A percentile compares a stretch with the other conserved stretches of the same genome.
Conservation (phyloP, 2,113 vertebrate species). For the Calyptomena viridis region DNA sequence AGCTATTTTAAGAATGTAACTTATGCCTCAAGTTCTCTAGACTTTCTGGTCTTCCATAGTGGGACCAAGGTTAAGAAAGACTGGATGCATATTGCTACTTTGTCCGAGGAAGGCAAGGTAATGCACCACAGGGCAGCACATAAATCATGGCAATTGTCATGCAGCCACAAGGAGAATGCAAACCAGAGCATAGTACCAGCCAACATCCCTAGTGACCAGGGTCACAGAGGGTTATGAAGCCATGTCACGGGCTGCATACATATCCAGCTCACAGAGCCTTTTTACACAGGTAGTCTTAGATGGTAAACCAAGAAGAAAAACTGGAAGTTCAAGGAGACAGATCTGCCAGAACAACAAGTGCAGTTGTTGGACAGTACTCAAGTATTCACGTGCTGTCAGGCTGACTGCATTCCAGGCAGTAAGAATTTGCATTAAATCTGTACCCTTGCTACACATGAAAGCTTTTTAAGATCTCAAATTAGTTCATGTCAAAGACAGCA, state of each 20-base stretch:
- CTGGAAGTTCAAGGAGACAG: neutral
- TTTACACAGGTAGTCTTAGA: neutral
- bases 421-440: conserved; percentile 52
- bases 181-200: neutral
- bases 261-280: neutral
- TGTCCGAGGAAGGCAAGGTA: neutral
- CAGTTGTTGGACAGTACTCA: conserved; percentile 37
- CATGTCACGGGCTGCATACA: neutral
- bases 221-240: neutral
- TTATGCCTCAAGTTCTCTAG: neutral
- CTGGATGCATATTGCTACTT: neutral
- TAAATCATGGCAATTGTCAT: neutral
- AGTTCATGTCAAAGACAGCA: neutral
- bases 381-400: conserved; percentile 39
- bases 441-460: neutral
- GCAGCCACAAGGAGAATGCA: neutral
- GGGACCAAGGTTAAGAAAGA: neutral
- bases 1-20: neutral
- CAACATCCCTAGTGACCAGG: neutral
- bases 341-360: conserved; percentile 4
- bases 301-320: neutral
- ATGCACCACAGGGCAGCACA: neutral
- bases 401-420: conserved; percentile 53
- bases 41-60: neutral
- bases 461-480: neutral